These are phyloP conservation scores for Drosophila birchii DNA, from an alignment of 2,888 invertebrate species.

Conservation along the genomic window DNA sequence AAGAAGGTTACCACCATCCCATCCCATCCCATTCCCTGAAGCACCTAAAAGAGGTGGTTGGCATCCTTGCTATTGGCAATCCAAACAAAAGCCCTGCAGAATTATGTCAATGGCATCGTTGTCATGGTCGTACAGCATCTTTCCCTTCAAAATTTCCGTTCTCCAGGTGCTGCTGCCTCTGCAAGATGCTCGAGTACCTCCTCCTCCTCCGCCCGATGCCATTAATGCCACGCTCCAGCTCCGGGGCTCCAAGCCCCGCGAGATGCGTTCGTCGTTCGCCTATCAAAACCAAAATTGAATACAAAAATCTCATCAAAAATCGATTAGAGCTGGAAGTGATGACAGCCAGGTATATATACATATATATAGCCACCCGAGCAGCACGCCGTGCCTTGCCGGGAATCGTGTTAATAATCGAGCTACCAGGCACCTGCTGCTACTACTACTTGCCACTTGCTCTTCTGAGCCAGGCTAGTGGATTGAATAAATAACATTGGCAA, in stretches of 20 bases:
- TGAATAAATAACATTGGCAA: slow-evolving; percentile 53
- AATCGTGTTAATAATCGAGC: slow-evolving; percentile 69
- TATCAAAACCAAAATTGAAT: slow-evolving; percentile 76
- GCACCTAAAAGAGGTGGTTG: background rate
- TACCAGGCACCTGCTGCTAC: slow-evolving; percentile 25
- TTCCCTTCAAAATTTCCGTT: background rate
- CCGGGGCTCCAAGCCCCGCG: slow-evolving; percentile 6
- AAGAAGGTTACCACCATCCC: background rate
- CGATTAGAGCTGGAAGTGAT: slow-evolving; percentile 62
- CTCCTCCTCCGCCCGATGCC: slow-evolving; percentile 23
- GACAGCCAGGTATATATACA: slow-evolving; percentile 2
- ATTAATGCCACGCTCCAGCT: slow-evolving; percentile 53
- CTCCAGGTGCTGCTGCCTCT: slow-evolving; percentile 3
- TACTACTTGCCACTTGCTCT: slow-evolving; percentile 9
- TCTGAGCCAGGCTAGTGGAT: slow-evolving; percentile 45
- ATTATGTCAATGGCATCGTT: slow-evolving; percentile 68
- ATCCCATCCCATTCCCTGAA: background rate
- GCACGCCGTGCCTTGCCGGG: slow-evolving; percentile 32
- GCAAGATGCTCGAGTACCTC: background rate
- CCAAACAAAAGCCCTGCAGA: slow-evolving; percentile 63
- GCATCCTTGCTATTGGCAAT: slow-evolving; percentile 36
- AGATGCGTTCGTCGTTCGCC: slow-evolving; percentile 56
- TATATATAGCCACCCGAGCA: slow-evolving; percentile 28
- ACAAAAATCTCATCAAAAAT: slow-evolving; percentile 78
- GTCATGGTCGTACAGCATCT: slow-evolving; percentile 32